These are phyloP conservation scores for Troides aeacus DNA, from an alignment of 2,888 invertebrate genomes.

Conservation along the genomic window DNA sequence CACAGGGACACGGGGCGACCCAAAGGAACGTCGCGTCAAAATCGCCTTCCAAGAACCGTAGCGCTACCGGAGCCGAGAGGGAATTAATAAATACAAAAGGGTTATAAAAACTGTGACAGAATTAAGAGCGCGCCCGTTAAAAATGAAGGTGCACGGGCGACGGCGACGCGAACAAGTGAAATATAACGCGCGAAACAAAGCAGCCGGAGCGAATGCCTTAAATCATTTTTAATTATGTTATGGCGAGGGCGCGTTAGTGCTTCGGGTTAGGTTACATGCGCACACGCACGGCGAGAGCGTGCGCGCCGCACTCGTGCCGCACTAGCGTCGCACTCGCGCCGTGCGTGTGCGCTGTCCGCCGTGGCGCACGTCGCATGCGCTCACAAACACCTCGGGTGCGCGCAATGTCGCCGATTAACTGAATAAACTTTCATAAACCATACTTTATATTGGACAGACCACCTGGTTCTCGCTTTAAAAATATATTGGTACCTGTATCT, in stretches of 20 bases:
- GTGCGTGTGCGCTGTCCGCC: slow-evolving; percentile 34
- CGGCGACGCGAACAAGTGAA: slow-evolving; percentile 78
- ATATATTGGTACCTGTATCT: too few species aligned
- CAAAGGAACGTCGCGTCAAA: slow-evolving; percentile 76
- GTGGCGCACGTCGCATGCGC: slow-evolving; percentile 21
- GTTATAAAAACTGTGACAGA: slow-evolving; percentile 79
- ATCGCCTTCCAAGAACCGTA: slow-evolving; percentile 75
- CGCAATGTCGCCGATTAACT: slow-evolving; percentile 18
- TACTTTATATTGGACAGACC: slow-evolving; percentile 14
- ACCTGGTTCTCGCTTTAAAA: slow-evolving; percentile 8
- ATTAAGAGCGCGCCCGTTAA: slow-evolving; percentile 77
- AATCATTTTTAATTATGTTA: slow-evolving; percentile 81
- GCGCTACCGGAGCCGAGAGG: slow-evolving; percentile 76
- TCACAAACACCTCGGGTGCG: slow-evolving; percentile 15
- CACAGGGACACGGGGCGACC: slow-evolving; percentile 60
- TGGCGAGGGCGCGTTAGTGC: slow-evolving; percentile 58
- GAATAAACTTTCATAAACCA: neutral
- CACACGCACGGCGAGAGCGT: slow-evolving; percentile 33
- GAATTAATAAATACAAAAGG: slow-evolving; percentile 79
- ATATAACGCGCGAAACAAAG: slow-evolving; percentile 81
- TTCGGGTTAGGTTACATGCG: slow-evolving; percentile 62
- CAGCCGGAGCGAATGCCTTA: slow-evolving; percentile 80
- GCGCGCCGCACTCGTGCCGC: slow-evolving; percentile 33
- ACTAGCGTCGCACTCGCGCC: slow-evolving; percentile 31
- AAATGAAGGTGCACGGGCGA: slow-evolving; percentile 65